A percentile compares a stretch with the other conserved stretches of the same genome.
Conservation (phyloP, 2,888 invertebrate genomes). For the Drosophila subquinaria region DNA sequence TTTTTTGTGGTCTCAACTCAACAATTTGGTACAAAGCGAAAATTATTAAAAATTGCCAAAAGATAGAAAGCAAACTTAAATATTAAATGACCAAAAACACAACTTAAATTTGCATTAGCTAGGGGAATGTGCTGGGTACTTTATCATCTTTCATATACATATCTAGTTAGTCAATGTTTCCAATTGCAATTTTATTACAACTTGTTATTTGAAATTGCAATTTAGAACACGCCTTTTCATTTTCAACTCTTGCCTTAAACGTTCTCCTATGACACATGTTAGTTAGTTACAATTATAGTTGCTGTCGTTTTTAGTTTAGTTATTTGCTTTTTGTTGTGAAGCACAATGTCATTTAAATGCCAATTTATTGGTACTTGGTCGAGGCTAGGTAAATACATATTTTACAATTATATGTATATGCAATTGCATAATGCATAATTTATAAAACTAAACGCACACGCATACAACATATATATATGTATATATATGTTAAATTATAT, state of each 20-base stretch:
- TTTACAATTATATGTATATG: slow-evolving; percentile 34
- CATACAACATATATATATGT: slow-evolving; percentile 16
- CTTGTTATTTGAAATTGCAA: not conserved
- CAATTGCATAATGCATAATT: slow-evolving; percentile 27
- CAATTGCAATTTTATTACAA: not conserved
- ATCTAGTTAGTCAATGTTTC: not conserved
- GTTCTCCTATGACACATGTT: slow-evolving; percentile 68
- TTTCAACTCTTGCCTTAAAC: slow-evolving; percentile 19
- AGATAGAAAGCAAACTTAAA: slow-evolving; percentile 11
- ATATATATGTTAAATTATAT: slow-evolving; percentile 20
- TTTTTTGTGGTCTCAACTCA: slow-evolving; percentile 20
- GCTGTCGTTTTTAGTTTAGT: slow-evolving; percentile 18
- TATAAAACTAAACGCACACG: slow-evolving; percentile 33
- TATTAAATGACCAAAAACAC: slow-evolving; percentile 12
- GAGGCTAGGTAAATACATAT: slow-evolving; percentile 68
- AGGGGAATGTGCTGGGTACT: slow-evolving; percentile 37
- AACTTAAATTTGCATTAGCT: slow-evolving; percentile 26
- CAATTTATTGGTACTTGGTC: slow-evolving; percentile 81
- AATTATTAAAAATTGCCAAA: slow-evolving; percentile 3
- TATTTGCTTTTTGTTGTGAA: slow-evolving; percentile 47
- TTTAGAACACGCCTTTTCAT: not conserved
- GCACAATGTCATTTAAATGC: slow-evolving; percentile 79
- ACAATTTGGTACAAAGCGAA: slow-evolving; percentile 57
- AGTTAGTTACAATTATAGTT: slow-evolving; percentile 41
- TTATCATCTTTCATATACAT: slow-evolving; percentile 13